Base-by-base conservation (phyloP, 2,888 invertebrate species). In the Busseola fusca region DNA sequence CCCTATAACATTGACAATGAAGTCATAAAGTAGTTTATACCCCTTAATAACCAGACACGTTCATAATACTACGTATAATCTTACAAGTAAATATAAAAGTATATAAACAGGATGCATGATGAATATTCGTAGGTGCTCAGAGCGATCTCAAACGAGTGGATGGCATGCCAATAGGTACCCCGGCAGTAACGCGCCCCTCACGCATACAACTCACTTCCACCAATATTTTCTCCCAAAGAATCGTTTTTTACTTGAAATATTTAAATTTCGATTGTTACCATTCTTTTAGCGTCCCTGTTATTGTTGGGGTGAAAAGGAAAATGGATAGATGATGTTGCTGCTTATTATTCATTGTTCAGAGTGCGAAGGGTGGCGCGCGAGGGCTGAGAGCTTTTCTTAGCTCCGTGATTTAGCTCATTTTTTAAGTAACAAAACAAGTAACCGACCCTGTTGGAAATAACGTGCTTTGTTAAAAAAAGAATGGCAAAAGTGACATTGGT, bases 281-380 rank as follows among this genome's bases (percentile, higher is more conserved):
- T 93, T 93, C 91, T 90, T 89, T 90, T 85, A 88, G 83, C 89
- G 89, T 88, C 87, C 87, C 86, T 87, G 86, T 90, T 91, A 91
- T 93, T 93, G 93, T 93, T 91, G 88, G 92, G 94, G 91, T 89
- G 90, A 86, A 90, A 91, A 90, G 86, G 91, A 93, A 94, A 94
- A 95, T 95, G 94, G 94, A 92, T 92, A 91, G 93, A 91, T 92
- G 91, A 91, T 94, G 94, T 95, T 89, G 89, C 88, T 88, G 87
- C 92, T 94, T 95, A 93, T 93, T 94, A 94, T 95, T 94, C 95
- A 94, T 95, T 94, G 94, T 94, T 92, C 91, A 88, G 64, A 67
- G 79, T 81, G 82, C 45, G 82, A 69, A 64, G 69, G 83, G 83
- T 85, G 87, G 79, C 69, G 76, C 81, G 84, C 87, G 82, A 77